These are phyloP conservation scores for Sarcoramphus papa DNA, from an alignment of 2,797 vertebrate species.

Conservation along the genomic window DNA sequence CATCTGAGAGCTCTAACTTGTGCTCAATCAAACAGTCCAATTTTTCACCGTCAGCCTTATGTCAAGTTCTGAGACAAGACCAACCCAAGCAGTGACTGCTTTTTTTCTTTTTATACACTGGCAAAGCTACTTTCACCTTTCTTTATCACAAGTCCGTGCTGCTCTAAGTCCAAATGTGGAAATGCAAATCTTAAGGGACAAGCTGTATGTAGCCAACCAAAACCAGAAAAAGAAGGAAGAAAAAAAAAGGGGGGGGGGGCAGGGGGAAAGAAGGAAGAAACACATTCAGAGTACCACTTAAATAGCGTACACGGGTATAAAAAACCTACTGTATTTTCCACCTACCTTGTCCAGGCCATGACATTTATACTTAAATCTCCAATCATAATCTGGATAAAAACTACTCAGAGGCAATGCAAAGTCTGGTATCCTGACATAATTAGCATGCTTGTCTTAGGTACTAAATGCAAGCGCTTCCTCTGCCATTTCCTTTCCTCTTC, in stretches of 20 bases:
- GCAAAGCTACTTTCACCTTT: neutral
- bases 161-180: neutral
- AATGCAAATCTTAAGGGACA: neutral
- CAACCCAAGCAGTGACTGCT: neutral
- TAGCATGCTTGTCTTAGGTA: neutral
- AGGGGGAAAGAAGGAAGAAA: neutral
- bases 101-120: neutral
- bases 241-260: neutral
- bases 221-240: neutral
- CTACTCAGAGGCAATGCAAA: neutral
- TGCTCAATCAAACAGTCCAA: neutral
- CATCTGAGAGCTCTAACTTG: neutral
- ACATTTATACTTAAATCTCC: neutral
- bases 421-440: neutral
- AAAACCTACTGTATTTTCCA: neutral
- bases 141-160: neutral
- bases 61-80: neutral
- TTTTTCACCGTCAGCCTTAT: neutral
- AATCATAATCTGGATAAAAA: neutral
- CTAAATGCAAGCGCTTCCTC: neutral
- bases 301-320: neutral
- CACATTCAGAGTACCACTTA: neutral
- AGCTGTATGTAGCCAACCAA: neutral
- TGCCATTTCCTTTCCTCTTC: neutral
- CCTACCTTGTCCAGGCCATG: neutral